Evolutionary conservation across 2,113 vertebrate species (phyloP).

Genomic region (Pachycephala philippinensis): DNA sequence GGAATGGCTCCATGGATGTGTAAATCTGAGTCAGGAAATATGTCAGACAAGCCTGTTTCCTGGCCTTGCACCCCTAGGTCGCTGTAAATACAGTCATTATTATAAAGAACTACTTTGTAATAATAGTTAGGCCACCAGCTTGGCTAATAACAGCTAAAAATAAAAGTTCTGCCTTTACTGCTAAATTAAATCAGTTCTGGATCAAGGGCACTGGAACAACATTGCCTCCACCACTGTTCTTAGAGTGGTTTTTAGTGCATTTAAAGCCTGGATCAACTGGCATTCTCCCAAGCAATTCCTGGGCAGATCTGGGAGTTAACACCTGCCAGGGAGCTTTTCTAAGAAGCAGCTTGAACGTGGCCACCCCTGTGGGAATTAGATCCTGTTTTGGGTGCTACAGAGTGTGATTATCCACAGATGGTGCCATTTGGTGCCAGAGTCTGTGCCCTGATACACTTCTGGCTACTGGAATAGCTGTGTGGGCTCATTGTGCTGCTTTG

Average conservation of each 20-base stretch:
- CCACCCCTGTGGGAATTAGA: neutral
- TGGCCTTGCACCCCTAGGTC: slow-evolving; percentile 38
- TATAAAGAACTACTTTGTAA: neutral
- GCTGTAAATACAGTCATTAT: neutral
- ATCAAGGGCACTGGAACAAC: neutral
- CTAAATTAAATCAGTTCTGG: neutral
- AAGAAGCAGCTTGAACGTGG: rapidly evolving
- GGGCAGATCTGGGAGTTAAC: neutral
- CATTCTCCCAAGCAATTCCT: neutral
- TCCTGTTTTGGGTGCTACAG: neutral
- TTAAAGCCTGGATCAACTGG: neutral
- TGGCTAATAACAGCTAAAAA: neutral
- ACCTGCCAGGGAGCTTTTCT: neutral
- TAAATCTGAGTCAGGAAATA: slow-evolving; percentile 37
- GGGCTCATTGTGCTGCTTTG: neutral
- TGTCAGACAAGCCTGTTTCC: slow-evolving; percentile 56
- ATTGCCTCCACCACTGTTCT: neutral
- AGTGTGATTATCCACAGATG: no score
- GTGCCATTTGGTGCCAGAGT: neutral
- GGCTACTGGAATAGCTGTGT: neutral
- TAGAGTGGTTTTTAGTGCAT: neutral
- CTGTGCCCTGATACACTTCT: neutral
- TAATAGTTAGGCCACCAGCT: neutral
- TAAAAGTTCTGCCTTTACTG: neutral
- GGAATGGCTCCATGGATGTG: neutral